Conservation (phyloP, 2,797 vertebrate genomes). For the Anas capensis region DNA sequence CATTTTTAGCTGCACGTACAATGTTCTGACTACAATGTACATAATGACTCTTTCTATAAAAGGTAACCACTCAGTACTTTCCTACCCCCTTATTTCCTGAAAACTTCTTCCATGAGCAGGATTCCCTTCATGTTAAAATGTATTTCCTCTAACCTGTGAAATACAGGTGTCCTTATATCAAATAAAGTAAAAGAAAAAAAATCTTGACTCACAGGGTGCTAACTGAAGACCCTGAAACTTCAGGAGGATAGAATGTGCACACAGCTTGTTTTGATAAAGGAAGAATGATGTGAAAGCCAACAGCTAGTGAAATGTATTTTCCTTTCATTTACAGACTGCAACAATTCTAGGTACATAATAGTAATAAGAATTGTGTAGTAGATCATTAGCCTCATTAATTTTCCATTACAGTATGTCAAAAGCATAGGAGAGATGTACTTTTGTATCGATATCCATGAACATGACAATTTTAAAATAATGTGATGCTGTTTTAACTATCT, state of each 20-base stretch:
- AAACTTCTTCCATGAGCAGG: not conserved
- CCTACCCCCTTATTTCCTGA: not conserved
- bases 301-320: not conserved
- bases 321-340: not conserved
- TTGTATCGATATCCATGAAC: not conserved
- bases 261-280: not conserved
- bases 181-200: not conserved
- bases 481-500: not conserved
- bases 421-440: not conserved
- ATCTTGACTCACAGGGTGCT: not conserved
- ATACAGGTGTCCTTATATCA: not conserved
- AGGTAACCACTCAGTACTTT: not conserved
- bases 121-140: not conserved
- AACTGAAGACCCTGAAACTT: not conserved
- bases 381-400: not conserved
- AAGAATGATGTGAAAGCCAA: not conserved
- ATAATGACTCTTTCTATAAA: not conserved
- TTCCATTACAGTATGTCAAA: not conserved
- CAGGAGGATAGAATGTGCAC: fast-evolving
- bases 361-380: not conserved
- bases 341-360: not conserved
- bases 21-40: not conserved
- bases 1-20: not conserved
- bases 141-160: not conserved
- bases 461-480: not conserved